Base-by-base conservation (phyloP, 2,113 vertebrate genomes). In the Rissa tridactyla region DNA sequence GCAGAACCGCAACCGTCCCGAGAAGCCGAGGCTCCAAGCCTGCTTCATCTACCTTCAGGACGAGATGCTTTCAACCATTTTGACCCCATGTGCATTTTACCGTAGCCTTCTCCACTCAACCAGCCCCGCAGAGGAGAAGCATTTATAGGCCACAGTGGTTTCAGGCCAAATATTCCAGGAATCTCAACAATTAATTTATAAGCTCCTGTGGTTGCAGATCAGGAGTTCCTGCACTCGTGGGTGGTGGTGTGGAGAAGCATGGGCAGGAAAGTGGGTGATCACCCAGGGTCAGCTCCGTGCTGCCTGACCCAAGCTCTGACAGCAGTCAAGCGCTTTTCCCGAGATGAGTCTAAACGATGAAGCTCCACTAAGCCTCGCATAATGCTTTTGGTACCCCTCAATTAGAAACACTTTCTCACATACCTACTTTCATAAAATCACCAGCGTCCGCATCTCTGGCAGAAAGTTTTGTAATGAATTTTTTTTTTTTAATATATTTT, bases 391-490 rank as follows among this genome's bases (percentile, higher is more conserved):
- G 71, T 42, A 65, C 42, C 70, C 36, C 72, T 86, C 73, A 49
- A 42, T 10, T 79, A 86, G 64, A 65, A 73, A 10, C 11, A 44
- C 38, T 95, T 96, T 22, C 80, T 82, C 70, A 3, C 23, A 60
- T 62, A 34, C 72, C 92, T 82, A 90, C 80, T 97, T 84, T 13
- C 23, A 27, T 38, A 82, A 97, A 96, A 92, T 25, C 36, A 80
- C 88, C 86, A 86, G 32, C 9, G 0, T 88, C 75, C 70, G 32
- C 95, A 89, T 94, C 82, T 86, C 95, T 87, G 27, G 90, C 80
- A 79, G 88, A 96, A 98, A 98, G 96, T 98, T 98, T 96, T 96
- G 91, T 92, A 97, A 97, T 95, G 97, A 98, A 36, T 89, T 92
- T 93, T 42, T 92, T 93, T 95, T 89, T 87, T 89, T 62, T 18